These are phyloP conservation scores for Amphiprion percula DNA, from an alignment of 2,113 vertebrate species.

Conservation along the genomic window DNA sequence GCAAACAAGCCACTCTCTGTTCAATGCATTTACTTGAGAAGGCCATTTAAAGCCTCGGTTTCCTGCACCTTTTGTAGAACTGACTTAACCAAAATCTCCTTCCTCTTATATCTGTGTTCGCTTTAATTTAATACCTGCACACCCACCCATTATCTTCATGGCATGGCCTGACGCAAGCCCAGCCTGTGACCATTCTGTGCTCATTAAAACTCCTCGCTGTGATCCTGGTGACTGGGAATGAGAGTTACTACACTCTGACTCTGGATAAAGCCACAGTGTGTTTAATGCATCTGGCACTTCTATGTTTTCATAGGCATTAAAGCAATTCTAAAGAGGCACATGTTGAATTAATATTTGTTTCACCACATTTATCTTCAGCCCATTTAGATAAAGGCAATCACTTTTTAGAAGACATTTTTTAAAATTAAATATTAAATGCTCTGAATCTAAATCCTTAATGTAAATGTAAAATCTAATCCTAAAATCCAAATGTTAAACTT, in stretches of 20 bases:
- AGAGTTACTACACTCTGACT: slow-evolving; percentile 49
- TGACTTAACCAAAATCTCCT: slow-evolving; percentile 51
- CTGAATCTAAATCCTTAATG: neutral
- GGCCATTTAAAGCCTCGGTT: slow-evolving; percentile 60
- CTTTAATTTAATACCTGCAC: slow-evolving; percentile 71
- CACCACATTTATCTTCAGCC: neutral
- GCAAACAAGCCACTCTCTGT: slow-evolving; percentile 67
- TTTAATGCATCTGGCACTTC: slow-evolving; percentile 36
- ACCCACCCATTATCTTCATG: slow-evolving; percentile 77
- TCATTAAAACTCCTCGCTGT: slow-evolving; percentile 78
- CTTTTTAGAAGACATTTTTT: neutral
- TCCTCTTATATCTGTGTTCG: slow-evolving; percentile 53
- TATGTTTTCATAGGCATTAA: slow-evolving; percentile 36
- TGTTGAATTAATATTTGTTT: slow-evolving; percentile 3
- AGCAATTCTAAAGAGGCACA: slow-evolving; percentile 3
- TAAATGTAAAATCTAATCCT: neutral
- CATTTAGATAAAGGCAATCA: neutral
- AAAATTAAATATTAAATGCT: neutral
- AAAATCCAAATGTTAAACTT: neutral
- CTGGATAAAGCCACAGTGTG: slow-evolving; percentile 51
- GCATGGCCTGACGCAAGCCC: slow-evolving; percentile 43
- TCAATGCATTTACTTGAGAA: slow-evolving; percentile 58
- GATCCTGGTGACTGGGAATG: slow-evolving; percentile 62
- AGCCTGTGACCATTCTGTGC: slow-evolving; percentile 60
- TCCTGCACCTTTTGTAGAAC: slow-evolving; percentile 52